These are phyloP conservation scores for Pristionchus maxplancki DNA, from an alignment of 2,888 invertebrate species.

Conservation along the genomic window DNA sequence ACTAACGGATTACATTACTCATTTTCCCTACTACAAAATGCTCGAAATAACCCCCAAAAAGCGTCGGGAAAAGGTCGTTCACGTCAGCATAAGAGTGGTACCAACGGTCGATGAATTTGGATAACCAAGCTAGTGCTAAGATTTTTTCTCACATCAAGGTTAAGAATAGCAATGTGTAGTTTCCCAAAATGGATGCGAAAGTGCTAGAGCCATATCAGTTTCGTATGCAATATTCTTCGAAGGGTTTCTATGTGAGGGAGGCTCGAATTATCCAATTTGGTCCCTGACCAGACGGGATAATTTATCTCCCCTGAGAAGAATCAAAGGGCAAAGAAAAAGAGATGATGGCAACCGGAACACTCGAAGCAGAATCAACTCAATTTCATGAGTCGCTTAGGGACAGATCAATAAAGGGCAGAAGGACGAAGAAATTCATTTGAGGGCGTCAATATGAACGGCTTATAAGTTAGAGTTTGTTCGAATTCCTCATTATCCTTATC, in stretches of 20 bases:
- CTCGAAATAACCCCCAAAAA: neutral
- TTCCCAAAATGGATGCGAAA: neutral
- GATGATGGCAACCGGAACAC: neutral
- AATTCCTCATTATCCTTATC: neutral
- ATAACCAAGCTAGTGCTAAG: neutral
- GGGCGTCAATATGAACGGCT: neutral
- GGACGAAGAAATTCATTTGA: neutral
- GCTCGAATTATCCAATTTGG: constrained; percentile 21
- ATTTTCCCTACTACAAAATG: neutral
- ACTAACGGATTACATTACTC: neutral
- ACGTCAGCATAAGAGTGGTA: neutral
- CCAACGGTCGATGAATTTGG: neutral
- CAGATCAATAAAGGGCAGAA: neutral
- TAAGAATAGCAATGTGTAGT: neutral
- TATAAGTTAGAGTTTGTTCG: neutral
- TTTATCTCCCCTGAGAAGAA: neutral
- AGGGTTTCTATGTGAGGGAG: constrained; percentile 36
- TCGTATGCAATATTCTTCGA: constrained; percentile 5
- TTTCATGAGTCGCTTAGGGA: neutral
- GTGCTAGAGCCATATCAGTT: constrained; percentile 18
- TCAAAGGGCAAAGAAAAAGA: neutral
- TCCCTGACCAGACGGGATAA: constrained; percentile 28
- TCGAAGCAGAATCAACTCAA: neutral
- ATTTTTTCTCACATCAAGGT: neutral
- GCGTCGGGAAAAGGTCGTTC: neutral